A percentile compares a stretch with the other conserved stretches of the same genome.
phyloP scores from a whole-genome alignment of 1,140 invertebrate genomes.

The Gyrodactylus bullatarudis region DNA sequence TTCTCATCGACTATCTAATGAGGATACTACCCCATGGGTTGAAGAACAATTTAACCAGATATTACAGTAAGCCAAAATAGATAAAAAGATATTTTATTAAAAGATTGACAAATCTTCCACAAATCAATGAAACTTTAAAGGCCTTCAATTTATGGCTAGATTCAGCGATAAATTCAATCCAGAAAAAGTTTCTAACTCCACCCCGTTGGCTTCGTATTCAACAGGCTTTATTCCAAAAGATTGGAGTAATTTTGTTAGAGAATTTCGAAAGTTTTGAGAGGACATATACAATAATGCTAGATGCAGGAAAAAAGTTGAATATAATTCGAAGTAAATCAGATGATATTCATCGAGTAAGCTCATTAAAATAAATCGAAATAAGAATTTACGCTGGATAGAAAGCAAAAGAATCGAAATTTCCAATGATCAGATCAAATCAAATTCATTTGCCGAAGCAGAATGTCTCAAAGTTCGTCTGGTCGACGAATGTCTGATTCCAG shows the following conservation, averaged over 20 bases:
- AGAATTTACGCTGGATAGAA: background rate
- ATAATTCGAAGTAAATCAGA: background rate
- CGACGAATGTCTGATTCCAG: background rate
- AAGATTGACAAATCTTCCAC: background rate
- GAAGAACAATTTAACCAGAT: background rate
- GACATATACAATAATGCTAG: background rate
- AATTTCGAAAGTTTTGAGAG: background rate
- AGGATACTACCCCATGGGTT: background rate
- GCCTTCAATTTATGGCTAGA: background rate
- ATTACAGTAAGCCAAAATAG: too few species aligned
- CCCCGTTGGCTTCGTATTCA: background rate
- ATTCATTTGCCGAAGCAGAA: background rate
- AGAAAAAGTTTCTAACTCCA: background rate
- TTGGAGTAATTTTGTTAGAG: background rate
- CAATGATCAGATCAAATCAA: background rate
- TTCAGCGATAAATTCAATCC: background rate
- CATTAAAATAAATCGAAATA: background rate
- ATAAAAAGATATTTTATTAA: too few species aligned
- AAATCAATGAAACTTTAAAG: background rate
- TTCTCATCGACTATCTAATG: too few species aligned
- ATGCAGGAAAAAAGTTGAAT: background rate
- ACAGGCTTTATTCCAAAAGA: background rate
- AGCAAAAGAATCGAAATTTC: background rate
- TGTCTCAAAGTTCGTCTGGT: background rate
- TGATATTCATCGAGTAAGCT: background rate